These are phyloP conservation scores for Aeoliscus strigatus DNA, from an alignment of 2,797 vertebrate species.

Conservation along the genomic window DNA sequence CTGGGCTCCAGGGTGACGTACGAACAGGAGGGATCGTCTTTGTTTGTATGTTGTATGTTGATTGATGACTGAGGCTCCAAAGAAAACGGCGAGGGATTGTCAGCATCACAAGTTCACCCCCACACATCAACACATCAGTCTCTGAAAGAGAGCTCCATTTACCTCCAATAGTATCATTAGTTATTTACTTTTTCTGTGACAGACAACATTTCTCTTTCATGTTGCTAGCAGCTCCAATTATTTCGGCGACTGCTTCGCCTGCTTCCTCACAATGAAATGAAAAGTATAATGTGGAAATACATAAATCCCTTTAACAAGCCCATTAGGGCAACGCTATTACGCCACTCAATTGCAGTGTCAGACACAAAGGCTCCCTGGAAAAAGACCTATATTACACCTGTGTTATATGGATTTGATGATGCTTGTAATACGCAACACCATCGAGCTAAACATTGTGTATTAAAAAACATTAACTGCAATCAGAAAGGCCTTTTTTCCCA, in stretches of 20 bases:
- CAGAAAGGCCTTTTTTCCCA: conserved; percentile 23
- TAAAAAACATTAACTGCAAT: conserved; percentile 54
- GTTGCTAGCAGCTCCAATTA: not conserved
- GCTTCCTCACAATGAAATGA: conserved; percentile 4
- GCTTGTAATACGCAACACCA: conserved; percentile 62
- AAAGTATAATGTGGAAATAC: conserved; percentile 12
- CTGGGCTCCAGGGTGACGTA: conserved; percentile 19
- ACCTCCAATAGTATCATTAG: not conserved
- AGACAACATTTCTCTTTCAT: not conserved
- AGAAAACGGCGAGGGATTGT: conserved; percentile 10
- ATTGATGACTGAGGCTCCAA: conserved; percentile 10
- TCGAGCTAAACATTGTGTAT: conserved; percentile 57
- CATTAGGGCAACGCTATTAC: conserved; percentile 57
- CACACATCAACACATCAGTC: conserved; percentile 4
- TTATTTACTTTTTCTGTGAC: not conserved
- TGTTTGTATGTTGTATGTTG: conserved; percentile 41
- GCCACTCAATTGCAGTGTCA: conserved; percentile 25
- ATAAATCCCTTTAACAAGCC: conserved; percentile 37
- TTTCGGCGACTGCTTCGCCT: not conserved
- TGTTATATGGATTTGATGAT: conserved; percentile 39
- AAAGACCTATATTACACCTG: conserved; percentile 18
- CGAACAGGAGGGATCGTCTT: conserved; percentile 11
- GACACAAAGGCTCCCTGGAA: conserved; percentile 35
- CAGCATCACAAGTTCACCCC: conserved; percentile 32
- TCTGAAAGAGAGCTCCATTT: too few relatives aligned